These are phyloP conservation scores for Clarias platycephalus DNA, from an alignment of 2,797 vertebrate species.

Conservation along the genomic window DNA sequence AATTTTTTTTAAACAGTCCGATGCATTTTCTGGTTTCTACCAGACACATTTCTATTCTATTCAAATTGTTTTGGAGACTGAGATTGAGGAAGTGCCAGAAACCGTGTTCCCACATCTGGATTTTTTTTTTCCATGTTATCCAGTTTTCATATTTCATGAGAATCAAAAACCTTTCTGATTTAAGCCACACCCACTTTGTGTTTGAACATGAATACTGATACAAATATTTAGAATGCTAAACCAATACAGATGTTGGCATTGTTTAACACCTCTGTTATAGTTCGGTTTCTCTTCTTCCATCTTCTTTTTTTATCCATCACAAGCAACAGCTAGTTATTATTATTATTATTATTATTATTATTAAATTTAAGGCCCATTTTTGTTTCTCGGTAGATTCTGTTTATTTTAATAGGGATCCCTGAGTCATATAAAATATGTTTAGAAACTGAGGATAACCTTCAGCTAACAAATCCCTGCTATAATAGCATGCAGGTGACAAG, in stretches of 20 bases:
- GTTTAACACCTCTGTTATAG: background rate
- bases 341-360: too few species aligned
- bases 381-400: background rate
- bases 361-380: background rate
- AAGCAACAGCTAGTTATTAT: background rate
- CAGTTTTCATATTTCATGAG: background rate
- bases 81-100: background rate
- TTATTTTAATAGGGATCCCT: background rate
- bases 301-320: background rate
- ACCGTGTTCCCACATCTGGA: background rate
- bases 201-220: background rate
- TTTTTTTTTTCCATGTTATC: background rate
- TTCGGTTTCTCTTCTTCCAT: background rate
- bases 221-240: background rate
- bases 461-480: background rate
- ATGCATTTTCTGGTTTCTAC: background rate
- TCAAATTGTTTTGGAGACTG: too few species aligned
- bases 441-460: background rate
- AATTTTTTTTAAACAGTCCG: too few species aligned
- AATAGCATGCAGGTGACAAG: slow-evolving; percentile 11
- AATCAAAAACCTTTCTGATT: background rate
- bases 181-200: background rate
- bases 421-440: background rate
- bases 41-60: background rate
- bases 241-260: background rate